Evolutionary conservation across 2,888 invertebrate genomes (phyloP), one percentile per base, ranked within the genome.

Genomic region (Unio delphinus): DNA sequence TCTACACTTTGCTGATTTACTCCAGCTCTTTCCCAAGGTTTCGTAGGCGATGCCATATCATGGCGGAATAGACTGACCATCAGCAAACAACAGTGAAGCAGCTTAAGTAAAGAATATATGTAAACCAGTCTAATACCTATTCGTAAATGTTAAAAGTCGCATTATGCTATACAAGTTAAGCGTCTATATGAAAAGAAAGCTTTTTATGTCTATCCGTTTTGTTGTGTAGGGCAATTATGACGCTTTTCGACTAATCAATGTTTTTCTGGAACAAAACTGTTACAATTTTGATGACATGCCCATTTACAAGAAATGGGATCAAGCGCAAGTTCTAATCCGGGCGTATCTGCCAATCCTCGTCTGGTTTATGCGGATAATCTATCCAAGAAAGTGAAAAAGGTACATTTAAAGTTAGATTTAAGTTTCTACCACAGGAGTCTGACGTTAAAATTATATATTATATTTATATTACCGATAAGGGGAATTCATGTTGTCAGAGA

Each of bases 1-100:
- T 78, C 78, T 26, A 74, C 80, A 73, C 73, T 80, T 74, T 84
- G 85, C 61, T 79, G 78, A 75, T 83, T 84, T 55, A 84, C 78
- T 23, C 85, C 87, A 61, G 82, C 74, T 77, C 78, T 85, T 77
- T 88, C 88, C 88, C 88, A 88, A n/a, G 88, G 88, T 80, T 88
- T 88, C 18, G 76, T 74, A 63, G 88, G 88, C 66, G 88, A 80
- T 65, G 87, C 83, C 85, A 86, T 86, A 55, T 64, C 65, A 55
- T n/a, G 28, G 15, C 30, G 11, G 45, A 54, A 11, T 23, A 8
- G 56, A 55, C 58, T 23, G 23, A 23, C 26, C 34, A 58, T 63
- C 26, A 4, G 15, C 17, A n/a, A 45, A 7, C 11, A 45, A 45
- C 11, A 45, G 15, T 3, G 45, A 45, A 3, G 45, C 1, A 45